Evolutionary conservation across 2,797 vertebrate genomes (phyloP).

Genomic region (Mormyrops boulengeri): DNA sequence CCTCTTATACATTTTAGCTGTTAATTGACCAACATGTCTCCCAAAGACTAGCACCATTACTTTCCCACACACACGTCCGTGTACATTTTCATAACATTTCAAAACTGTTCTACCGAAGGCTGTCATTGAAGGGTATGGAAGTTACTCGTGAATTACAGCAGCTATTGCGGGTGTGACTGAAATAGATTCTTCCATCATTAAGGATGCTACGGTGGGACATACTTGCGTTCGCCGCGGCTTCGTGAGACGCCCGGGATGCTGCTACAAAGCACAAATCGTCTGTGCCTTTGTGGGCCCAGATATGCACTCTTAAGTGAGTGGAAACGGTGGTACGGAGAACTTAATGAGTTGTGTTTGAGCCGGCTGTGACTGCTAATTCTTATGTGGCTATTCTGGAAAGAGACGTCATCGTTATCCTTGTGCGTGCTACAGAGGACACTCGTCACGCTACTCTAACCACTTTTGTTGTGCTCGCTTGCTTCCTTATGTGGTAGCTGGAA

Average conservation of each 20-base stretch:
- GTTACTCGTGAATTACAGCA: neutral
- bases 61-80: neutral
- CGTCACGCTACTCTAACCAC: neutral
- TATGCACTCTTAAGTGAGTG: neutral
- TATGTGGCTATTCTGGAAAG: neutral
- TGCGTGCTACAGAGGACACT: neutral
- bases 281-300: neutral
- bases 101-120: neutral
- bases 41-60: neutral
- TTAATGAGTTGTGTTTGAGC: slow-evolving; percentile 4
- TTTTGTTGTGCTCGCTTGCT: neutral
- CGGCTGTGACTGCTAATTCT: slow-evolving; percentile 7
- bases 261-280: neutral
- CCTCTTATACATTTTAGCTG: neutral
- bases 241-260: neutral
- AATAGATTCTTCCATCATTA: neutral
- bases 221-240: neutral
- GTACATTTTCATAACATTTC: neutral
- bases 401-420: neutral
- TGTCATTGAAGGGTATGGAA: neutral
- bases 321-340: neutral
- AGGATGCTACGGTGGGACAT: neutral
- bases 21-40: neutral
- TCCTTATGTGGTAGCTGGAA: neutral
- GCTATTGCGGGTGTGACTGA: neutral